Base-by-base conservation (phyloP, 2,888 invertebrate genomes). In the Augiades crinisus region DNA sequence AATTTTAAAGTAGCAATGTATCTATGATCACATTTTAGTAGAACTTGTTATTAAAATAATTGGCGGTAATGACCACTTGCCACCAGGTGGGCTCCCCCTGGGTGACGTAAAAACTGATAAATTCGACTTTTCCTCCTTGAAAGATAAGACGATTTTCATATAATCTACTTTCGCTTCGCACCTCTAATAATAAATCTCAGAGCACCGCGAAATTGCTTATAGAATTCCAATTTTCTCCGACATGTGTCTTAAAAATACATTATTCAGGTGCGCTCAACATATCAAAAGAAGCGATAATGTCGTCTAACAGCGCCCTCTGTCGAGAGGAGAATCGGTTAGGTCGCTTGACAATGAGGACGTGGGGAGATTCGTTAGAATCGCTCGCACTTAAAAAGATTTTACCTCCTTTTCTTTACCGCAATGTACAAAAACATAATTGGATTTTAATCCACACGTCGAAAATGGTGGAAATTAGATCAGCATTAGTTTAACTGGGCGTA, bases 321-420 rank as follows among this genome's bases (percentile, higher is more conserved):
- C 52, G 41, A 10, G 14, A 2, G 17, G 2, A 17, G 40, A 47
- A 55, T 30, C 34, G 50, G 44, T n/a, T n/a, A n/a, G n/a, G n/a
- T n/a, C n/a, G n/a, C n/a, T 50, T 34, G 53, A 54, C 56, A 56
- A 57, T 54, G 36, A 50, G 46, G 41, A 43, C 30, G 30, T 5
- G 30, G 46, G 27, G 31, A 38, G 47, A 55, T 56, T 55, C 56
- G 51, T 53, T 56, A 40, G 31, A 56, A 27, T 33, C 58, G 59
- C 27, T 57, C 56, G 40, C 37, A 54, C 53, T 57, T 57, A 52
- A 59, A 62, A 61, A 59, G 55, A 58, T 56, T 57, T 51, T 44
- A 24, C 51, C 45, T 22, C 24, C 27, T 12, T 13, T 10, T 5
- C 17, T 47, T 21, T 22, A 47, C 21, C 16, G 19, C 13, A 21